Evolutionary conservation across 2,888 invertebrate species (phyloP), one percentile per base, ranked within the genome.

Genomic region (Sacculina carcini): DNA sequence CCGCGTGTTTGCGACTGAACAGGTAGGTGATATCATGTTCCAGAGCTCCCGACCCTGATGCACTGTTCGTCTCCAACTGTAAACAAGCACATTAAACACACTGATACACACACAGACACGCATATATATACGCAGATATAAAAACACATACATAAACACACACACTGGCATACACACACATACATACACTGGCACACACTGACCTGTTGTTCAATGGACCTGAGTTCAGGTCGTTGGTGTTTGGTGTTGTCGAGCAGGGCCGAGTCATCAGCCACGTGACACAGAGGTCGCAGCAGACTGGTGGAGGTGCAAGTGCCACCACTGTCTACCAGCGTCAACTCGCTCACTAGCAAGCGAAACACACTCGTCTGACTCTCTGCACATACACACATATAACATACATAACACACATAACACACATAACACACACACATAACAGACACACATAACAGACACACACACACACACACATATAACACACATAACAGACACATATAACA

Each of bases 141-240:
- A 14, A 36, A 23, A 36, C 23, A 38, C 7, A 4, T 40, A 26
- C 26, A n/a, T 10, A 50, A 10, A 42, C 10, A 16, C 12, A 12
- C n/a, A 14, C 21, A 47, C n/a, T 28, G n/a, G 19, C 2, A 50
- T 36, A n/a, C 4, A 39, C 12, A 21, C n/a, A 29, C 23, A 21
- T 29, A 24, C 4, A 24, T 28, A 44, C 29, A 42, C 32, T 24
- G 42, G 14, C 49, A 31, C 38, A 36, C 29, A 36, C 52, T 52
- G 68, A 92, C 92, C 78, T 94, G 94, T 69, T 94, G 92, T 67
- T 96, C 96, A 58, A 96, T 87, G 46, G 82, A n/a, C n/a, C n/a
- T n/a, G n/a, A n/a, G n/a, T n/a, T n/a, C n/a, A n/a, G n/a, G n/a
- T n/a, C n/a, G 82, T 55, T 86, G 79, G 65, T 96, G 92, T 65